Percentiles rank a stretch among this genome's conserved stretches.
These are phyloP conservation scores for Pygathrix nemaeus DNA, from an alignment of 2,113 vertebrate genomes.

Conservation along the genomic window DNA sequence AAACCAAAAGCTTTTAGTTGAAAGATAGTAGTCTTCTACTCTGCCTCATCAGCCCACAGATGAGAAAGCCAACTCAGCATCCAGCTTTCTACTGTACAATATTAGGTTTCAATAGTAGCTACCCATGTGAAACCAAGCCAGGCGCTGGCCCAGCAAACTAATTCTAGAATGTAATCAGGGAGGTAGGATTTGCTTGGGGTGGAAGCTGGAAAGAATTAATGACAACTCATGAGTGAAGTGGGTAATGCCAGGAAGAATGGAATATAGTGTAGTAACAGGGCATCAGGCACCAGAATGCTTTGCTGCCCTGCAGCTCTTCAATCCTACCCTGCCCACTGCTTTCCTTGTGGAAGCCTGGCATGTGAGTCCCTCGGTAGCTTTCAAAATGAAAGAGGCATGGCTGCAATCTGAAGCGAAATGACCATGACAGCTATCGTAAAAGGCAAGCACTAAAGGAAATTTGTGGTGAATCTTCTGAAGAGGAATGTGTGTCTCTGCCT, in stretches of 20 bases:
- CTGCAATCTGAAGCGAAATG: neutral
- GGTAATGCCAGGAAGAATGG: constrained; percentile 42
- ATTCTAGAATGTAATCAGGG: constrained; percentile 67
- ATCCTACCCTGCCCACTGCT: neutral
- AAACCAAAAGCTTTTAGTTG: constrained; percentile 22
- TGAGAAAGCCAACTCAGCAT: constrained; percentile 39
- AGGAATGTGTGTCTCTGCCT: constrained; percentile 67
- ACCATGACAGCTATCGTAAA: constrained; percentile 55
- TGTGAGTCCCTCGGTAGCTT: constrained; percentile 25
- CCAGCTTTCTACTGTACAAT: constrained; percentile 43
- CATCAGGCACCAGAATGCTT: neutral
- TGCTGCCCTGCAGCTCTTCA: neutral
- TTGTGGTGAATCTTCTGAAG: constrained; percentile 64
- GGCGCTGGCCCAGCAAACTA: constrained; percentile 47
- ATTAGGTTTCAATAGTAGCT: constrained; percentile 69
- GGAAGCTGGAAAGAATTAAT: constrained; percentile 73
- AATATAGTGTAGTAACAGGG: neutral
- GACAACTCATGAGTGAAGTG: constrained; percentile 28
- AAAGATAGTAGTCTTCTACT: constrained; percentile 38
- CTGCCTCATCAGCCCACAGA: neutral
- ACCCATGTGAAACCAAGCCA: constrained; percentile 61
- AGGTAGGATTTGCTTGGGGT: constrained; percentile 49
- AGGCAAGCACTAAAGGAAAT: constrained; percentile 56
- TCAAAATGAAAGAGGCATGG: constrained; percentile 54
- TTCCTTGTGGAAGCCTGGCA: neutral